phyloP scores from a whole-genome alignment of 2,113 vertebrate species.

The Haemorhous mexicanus region DNA sequence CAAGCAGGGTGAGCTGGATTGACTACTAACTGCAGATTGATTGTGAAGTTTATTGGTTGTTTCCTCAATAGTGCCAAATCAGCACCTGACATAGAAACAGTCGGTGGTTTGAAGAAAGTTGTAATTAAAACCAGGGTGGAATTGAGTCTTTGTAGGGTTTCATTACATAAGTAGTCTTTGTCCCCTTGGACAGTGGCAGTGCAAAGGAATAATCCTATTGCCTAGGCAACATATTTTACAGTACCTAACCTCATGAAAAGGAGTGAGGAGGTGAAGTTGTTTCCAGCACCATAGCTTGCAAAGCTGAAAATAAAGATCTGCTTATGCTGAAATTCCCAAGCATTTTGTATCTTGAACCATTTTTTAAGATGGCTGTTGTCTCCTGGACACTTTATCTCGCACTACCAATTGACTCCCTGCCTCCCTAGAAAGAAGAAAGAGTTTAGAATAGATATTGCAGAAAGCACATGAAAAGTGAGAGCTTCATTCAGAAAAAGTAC shows the following conservation, averaged over 20 bases:
- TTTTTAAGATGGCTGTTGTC: neutral
- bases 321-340: neutral
- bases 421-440: neutral
- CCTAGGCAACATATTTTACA: constrained; percentile 43
- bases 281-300: constrained; percentile 13
- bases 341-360: neutral
- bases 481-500: neutral
- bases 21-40: constrained; percentile 62
- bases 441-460: neutral
- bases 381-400: neutral
- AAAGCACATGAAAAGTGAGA: neutral
- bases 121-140: constrained; percentile 61
- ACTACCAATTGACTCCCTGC: neutral
- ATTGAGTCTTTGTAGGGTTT: constrained; percentile 30
- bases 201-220: constrained; percentile 23
- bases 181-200: constrained; percentile 5
- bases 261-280: constrained; percentile 8
- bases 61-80: constrained; percentile 64
- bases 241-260: neutral
- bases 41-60: constrained; percentile 67
- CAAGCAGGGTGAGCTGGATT: constrained; percentile 27
- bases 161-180: neutral
- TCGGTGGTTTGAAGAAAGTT: constrained; percentile 40
- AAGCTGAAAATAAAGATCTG: constrained; percentile 16
- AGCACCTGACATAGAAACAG: constrained; percentile 56